Conservation (phyloP, 1,140 invertebrate genomes). For the Adoxophyes honmai region DNA sequence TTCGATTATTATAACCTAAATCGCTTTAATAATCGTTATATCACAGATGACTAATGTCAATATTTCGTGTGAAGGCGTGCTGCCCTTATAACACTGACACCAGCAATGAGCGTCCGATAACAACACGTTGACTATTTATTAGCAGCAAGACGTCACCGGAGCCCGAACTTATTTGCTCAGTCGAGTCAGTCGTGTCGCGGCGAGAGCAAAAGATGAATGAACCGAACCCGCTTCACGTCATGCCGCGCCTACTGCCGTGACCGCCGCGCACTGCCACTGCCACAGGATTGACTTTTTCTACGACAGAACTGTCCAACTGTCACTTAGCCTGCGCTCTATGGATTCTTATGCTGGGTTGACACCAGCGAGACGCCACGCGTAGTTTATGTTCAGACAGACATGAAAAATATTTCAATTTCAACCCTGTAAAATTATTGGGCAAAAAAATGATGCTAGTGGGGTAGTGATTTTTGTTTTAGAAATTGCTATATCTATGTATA, state of each 20-base stretch:
- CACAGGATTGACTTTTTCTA: background rate
- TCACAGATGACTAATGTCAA: conserved; percentile 66
- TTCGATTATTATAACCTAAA: conserved; percentile 52
- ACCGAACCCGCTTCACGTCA: conserved; percentile 33
- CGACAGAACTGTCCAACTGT: background rate
- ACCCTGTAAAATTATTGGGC: too few relatives aligned
- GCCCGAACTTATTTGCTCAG: conserved; percentile 41
- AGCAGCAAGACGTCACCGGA: conserved; percentile 47
- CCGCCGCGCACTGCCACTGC: background rate
- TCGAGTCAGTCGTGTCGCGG: conserved; percentile 38
- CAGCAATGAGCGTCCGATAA: conserved; percentile 51
- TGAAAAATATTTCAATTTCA: too few relatives aligned
- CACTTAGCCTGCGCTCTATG: background rate
- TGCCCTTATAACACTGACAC: conserved; percentile 43
- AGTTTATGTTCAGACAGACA: too few relatives aligned
- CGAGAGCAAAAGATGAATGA: conserved; percentile 56
- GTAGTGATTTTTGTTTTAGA: too few relatives aligned
- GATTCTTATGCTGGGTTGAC: background rate
- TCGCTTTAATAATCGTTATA: conserved; percentile 59
- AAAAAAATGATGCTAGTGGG: too few relatives aligned
- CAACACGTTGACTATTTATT: conserved; percentile 59
- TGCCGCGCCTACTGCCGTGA: conserved; percentile 22
- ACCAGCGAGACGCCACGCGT: background rate
- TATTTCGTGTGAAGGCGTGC: conserved; percentile 48
- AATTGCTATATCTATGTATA: too few relatives aligned